These are phyloP conservation scores for Montipora efflorescens DNA, from an alignment of 64 coral and sea anemone genomes.

Conservation along the genomic window DNA sequence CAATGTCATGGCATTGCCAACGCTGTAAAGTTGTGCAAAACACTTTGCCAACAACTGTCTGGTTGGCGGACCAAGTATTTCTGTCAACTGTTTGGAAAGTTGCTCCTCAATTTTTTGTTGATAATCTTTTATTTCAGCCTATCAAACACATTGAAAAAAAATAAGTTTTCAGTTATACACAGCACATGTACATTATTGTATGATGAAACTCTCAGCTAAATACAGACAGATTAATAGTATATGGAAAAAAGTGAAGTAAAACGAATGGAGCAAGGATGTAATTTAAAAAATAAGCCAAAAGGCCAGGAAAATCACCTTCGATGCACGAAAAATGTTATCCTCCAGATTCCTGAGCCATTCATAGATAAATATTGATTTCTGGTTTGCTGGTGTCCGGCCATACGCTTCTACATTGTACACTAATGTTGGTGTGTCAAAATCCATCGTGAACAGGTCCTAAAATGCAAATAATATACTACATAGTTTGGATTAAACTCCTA, in stretches of 20 bases:
- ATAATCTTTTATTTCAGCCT: constrained; percentile 81
- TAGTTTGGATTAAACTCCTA: neutral
- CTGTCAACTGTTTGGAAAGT: constrained; percentile 91
- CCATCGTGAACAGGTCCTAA: neutral
- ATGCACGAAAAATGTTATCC: constrained; percentile 70
- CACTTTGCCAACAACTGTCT: constrained; percentile 92
- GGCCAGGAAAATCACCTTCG: constrained; percentile 43
- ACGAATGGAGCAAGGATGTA: neutral
- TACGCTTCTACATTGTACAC: constrained; percentile 85
- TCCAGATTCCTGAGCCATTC: constrained; percentile 94
- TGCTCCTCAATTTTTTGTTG: constrained; percentile 86
- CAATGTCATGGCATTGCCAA: constrained; percentile 78
- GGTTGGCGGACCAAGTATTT: constrained; percentile 87
- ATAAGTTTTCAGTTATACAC: no score
- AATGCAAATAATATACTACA: neutral
- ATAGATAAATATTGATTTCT: constrained; percentile 95
- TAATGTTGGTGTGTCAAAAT: constrained; percentile 63
- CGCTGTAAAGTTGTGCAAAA: constrained; percentile 89
- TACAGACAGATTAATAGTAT: no score
- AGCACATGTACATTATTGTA: no score
- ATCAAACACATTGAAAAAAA: neutral
- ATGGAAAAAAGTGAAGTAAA: neutral
- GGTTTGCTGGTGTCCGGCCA: constrained; percentile 78
- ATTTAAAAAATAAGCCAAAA: neutral
- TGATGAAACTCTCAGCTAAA: no score